Evolutionary conservation across 2,113 vertebrate species (phyloP).

Genomic region (Dromaius novaehollandiae): DNA sequence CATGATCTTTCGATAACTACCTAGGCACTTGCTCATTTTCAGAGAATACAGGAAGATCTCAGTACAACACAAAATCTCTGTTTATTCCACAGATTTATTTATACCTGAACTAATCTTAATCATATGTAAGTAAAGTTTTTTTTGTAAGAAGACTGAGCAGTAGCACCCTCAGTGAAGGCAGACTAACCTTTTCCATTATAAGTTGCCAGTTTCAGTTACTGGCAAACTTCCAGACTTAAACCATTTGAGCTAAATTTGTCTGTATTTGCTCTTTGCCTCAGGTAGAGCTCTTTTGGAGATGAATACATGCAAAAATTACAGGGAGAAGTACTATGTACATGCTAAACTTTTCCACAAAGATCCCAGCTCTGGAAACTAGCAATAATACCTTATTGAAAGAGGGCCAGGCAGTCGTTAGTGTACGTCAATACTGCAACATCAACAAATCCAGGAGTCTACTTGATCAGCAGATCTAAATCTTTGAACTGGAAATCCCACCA

Average conservation of each 20-base stretch:
- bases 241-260: not conserved
- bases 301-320: not conserved
- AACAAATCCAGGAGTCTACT: not conserved
- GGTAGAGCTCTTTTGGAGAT: not conserved
- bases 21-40: not conserved
- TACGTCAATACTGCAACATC: not conserved
- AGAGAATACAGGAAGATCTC: not conserved
- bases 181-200: slow-evolving; percentile 9
- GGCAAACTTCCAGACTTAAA: not conserved
- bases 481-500: not conserved
- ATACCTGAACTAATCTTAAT: slow-evolving; percentile 13
- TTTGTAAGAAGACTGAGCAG: not conserved
- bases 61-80: not conserved
- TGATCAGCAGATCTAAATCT: not conserved
- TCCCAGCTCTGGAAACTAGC: not conserved
- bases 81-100: not conserved
- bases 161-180: not conserved
- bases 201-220: not conserved
- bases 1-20: not conserved
- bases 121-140: not conserved
- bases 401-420: not conserved
- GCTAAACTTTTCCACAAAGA: not conserved
- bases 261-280: not conserved
- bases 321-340: not conserved
- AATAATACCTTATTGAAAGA: not conserved